phyloP scores from a whole-genome alignment of 2,888 invertebrate species.

The Abscondita cerata region DNA sequence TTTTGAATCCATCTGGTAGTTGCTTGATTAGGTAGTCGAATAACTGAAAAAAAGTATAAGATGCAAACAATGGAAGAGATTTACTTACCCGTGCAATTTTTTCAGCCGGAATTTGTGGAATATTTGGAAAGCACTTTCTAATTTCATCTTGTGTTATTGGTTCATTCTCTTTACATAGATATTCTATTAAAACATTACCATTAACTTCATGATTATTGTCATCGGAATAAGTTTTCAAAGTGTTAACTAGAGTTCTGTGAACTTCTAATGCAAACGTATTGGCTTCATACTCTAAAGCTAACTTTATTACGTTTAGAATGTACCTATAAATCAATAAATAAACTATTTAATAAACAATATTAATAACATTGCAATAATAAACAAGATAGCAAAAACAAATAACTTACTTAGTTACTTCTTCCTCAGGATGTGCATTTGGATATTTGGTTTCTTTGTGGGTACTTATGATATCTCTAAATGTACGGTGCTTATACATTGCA shows the following conservation, averaged over 20 bases:
- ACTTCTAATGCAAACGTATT: conserved; percentile 1
- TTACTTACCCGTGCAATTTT: background rate
- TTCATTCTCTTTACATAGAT: background rate
- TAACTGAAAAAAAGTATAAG: background rate
- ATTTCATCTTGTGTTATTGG: background rate
- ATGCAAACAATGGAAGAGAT: background rate
- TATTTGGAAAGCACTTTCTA: background rate
- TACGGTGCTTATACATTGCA: background rate
- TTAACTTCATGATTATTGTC: background rate
- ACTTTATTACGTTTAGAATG: background rate
- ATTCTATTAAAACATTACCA: background rate
- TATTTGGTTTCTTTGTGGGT: background rate
- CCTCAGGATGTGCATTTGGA: background rate
- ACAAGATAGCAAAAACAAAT: background rate
- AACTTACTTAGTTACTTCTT: background rate
- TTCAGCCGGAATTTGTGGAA: background rate
- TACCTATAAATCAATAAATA: background rate
- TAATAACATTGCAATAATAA: background rate
- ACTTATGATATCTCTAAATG: background rate
- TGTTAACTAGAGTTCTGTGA: background rate
- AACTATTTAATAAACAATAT: background rate
- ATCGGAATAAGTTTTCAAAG: background rate
- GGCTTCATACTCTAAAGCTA: background rate
- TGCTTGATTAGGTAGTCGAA: background rate
- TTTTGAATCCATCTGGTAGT: background rate